Base-by-base conservation (phyloP, 1,140 invertebrate species). In the Cherax destructor region DNA sequence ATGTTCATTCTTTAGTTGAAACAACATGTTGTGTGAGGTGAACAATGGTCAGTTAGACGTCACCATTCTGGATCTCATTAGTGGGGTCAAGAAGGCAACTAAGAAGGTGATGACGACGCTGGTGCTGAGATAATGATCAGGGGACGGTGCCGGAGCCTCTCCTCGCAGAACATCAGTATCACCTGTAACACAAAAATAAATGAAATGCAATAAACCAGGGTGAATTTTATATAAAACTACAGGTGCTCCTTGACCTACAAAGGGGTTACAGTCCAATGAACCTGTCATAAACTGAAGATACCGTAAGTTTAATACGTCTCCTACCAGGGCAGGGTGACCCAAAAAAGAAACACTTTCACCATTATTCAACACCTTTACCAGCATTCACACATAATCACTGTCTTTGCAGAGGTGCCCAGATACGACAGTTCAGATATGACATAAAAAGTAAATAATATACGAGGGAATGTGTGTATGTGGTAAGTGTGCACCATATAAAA, bases 121-220 rank as follows among this genome's bases (percentile, higher is more conserved):
- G 50, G 77, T 74, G 74, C 65, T 56, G 52, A 78, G n/a, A 59
- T 47, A 50, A 30, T 65, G 30, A 30, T 78, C 41, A 16, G 76
- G 61, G 30, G 88, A 52, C 10, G 80, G 49, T 21, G 47, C 72
- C 9, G 24, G 59, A 30, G 88, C 85, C 47, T 83, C 78, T 41
- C 92, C 92, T 83, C 72, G 41, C 41, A 92, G 84, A 6, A 91
- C 7, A 47, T 92, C 88, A 21, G 92, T 88, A 56, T 92, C 92
- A 50, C 92, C 92, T 92, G 65, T 5, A 21, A 30, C 7, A n/a
- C 11, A 24, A 9, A 24, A 74, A 30, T 3, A 74, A 74, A 9
- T 10, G 7, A 30, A 10, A 30, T 74, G 61, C 13, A 65, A 11
- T 65, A 21, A 16, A 18, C 2, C 18, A 21, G 2, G 5, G 61